phyloP scores from a whole-genome alignment of 2,113 vertebrate genomes.

The Brachyhypopomus gauderio region DNA sequence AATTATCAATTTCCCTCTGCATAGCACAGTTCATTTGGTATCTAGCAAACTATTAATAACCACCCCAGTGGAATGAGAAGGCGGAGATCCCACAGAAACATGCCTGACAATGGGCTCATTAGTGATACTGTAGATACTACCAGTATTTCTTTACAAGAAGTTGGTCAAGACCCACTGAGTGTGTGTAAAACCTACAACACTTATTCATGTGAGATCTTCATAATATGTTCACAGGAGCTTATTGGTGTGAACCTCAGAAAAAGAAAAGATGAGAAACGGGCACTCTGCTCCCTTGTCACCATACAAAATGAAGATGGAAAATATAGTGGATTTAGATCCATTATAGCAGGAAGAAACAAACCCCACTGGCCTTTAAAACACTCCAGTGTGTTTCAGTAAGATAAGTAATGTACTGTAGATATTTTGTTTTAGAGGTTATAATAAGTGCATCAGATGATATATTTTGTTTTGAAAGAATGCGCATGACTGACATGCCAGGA shows the following conservation, averaged over 20 bases:
- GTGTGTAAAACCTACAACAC: not conserved
- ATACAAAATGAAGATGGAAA: not conserved
- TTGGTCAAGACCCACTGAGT: not conserved
- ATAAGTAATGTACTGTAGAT: too few relatives aligned
- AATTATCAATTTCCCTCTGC: constrained; percentile 3
- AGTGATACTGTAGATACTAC: constrained; percentile 23
- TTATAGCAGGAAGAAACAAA: not conserved
- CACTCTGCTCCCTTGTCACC: not conserved
- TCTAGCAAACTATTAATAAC: constrained; percentile 12
- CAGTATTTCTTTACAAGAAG: not conserved
- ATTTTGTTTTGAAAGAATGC: too few relatives aligned
- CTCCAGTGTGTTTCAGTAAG: not conserved
- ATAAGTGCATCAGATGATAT: too few relatives aligned
- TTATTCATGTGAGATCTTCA: constrained; percentile 24
- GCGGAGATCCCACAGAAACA: constrained; percentile 55
- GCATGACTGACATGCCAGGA: too few relatives aligned
- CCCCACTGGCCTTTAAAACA: not conserved
- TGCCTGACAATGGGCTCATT: constrained; percentile 66
- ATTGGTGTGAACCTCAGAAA: not conserved
- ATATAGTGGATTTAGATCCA: not conserved
- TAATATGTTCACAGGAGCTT: constrained; percentile 9
- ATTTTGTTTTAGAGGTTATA: too few relatives aligned
- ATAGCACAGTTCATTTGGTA: not conserved
- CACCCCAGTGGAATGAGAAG: constrained; percentile 47
- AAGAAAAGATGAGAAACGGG: not conserved